These are phyloP conservation scores for Andrena bucephala DNA, from an alignment of 2,888 invertebrate species.

Conservation along the genomic window DNA sequence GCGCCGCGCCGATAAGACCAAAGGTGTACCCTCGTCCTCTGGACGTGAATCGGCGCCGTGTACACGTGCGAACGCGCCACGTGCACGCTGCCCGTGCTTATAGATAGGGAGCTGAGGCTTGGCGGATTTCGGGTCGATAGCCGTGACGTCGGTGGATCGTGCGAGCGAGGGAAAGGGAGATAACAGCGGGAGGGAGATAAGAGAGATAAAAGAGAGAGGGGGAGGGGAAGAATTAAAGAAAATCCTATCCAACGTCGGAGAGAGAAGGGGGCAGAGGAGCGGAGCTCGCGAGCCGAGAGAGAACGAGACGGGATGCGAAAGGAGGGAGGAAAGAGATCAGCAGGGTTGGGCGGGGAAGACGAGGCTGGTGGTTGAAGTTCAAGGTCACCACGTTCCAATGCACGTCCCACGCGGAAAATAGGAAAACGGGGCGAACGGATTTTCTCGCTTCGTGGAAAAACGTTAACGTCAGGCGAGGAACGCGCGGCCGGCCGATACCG, in stretches of 20 bases:
- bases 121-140: conserved; percentile 81
- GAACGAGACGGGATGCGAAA: neutral
- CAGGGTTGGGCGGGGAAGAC: neutral
- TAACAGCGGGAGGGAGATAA: conserved; percentile 19
- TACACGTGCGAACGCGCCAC: conserved; percentile 61
- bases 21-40: too few relatives aligned
- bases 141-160: conserved; percentile 81
- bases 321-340: neutral
- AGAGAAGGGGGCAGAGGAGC: conserved; percentile 3
- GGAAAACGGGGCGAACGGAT: conserved; percentile 75
- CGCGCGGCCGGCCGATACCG: neutral
- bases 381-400: conserved; percentile 81
- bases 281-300: neutral
- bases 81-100: conserved; percentile 57
- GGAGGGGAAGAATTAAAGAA: neutral
- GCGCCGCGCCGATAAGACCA: too few relatives aligned
- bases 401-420: conserved; percentile 82
- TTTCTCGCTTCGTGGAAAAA: conserved; percentile 68
- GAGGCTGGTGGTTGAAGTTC: conserved; percentile 80
- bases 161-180: conserved; percentile 32
- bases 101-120: conserved; percentile 48
- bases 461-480: conserved; percentile 38
- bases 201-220: conserved; percentile 8
- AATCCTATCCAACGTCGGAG: neutral
- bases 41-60: neutral